Base-by-base conservation (phyloP, 2,888 invertebrate species). In the Panzeria rudis region DNA sequence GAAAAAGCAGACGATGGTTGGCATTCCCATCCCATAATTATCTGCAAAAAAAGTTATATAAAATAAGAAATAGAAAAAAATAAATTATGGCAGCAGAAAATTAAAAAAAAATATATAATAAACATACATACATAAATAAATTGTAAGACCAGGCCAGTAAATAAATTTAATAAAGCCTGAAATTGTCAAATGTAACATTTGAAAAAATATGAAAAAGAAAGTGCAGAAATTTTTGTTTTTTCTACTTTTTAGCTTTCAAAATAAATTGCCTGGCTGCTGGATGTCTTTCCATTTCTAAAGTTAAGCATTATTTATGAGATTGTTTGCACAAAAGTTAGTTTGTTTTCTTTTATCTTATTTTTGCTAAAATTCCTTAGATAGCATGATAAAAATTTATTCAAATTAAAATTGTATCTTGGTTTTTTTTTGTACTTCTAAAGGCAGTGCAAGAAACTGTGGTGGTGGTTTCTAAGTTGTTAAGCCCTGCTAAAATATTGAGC, bases 281-380 rank as follows among this genome's bases (percentile, higher is more conserved):
- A 54, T 32, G 44, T 75, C 68, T 62, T 80, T 50, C 69, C 38
- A 69, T 64, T 71, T 9, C 62, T 52, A 41, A 8, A 17, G 62
- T 71, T 54, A 23, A 78, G 50, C 56, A 73, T 77, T 69, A 81
- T 78, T 84, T 84, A 84, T 84, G 72, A 77, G 81, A 54, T 61
- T 77, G 73, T 54, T 81, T 77, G 41, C 47, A 69, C 29, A 66
- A 76, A 77, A 61, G 44, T 73, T 54, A 35, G 35, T 20, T 9
- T 59, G 2, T 29, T 29, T 29, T 29, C 29, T 44, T 17, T 44
- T 61, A 29, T 35, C 62, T 69, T 59, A n/a, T 35, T 69, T 79
- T 56, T 7, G 6, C 29, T n/a, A 44, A 69, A 25, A 35, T 17
- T 59, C 3, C 11, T 41, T n/a, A 52, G 20, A 75, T 38, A 35